Percentiles rank a stretch among this genome's conserved stretches.
phyloP scores from a whole-genome alignment of 2,888 invertebrate species.

The Ormia ochracea region DNA sequence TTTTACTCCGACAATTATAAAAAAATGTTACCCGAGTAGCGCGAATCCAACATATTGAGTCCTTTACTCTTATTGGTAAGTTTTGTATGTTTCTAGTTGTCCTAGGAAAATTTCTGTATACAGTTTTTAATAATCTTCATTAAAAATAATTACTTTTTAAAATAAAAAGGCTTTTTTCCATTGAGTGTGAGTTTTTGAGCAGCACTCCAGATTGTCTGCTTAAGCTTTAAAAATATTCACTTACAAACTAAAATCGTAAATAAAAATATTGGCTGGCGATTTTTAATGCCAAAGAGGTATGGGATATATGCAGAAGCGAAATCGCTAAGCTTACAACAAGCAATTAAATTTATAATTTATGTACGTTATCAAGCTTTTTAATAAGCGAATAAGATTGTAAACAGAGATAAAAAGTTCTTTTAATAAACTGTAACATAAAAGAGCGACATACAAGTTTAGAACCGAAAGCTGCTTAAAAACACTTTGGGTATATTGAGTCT shows the following conservation, averaged over 20 bases:
- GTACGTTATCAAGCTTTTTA: constrained; percentile 24
- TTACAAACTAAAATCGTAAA: not conserved
- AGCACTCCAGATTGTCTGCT: too few relatives aligned
- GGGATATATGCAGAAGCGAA: constrained; percentile 16
- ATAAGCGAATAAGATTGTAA: constrained; percentile 24
- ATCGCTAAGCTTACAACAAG: constrained; percentile 24
- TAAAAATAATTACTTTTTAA: too few relatives aligned
- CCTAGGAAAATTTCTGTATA: too few relatives aligned
- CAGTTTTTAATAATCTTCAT: too few relatives aligned
- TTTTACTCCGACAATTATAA: too few relatives aligned
- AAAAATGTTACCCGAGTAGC: too few relatives aligned
- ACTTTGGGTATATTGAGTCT: not conserved
- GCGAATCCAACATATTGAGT: too few relatives aligned
- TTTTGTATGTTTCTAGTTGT: too few relatives aligned
- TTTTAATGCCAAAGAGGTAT: constrained; percentile 37
- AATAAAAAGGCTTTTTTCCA: too few relatives aligned
- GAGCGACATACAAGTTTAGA: not conserved
- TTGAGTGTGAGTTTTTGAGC: too few relatives aligned
- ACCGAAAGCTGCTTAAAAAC: not conserved
- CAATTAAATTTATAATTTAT: constrained; percentile 45
- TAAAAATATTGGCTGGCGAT: constrained; percentile 3
- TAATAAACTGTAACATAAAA: not conserved
- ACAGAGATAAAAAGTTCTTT: not conserved
- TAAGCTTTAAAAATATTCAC: too few relatives aligned
- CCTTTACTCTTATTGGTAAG: too few relatives aligned